Base-by-base conservation (phyloP, 1,140 invertebrate species). In the Andricus grossulariae region DNA sequence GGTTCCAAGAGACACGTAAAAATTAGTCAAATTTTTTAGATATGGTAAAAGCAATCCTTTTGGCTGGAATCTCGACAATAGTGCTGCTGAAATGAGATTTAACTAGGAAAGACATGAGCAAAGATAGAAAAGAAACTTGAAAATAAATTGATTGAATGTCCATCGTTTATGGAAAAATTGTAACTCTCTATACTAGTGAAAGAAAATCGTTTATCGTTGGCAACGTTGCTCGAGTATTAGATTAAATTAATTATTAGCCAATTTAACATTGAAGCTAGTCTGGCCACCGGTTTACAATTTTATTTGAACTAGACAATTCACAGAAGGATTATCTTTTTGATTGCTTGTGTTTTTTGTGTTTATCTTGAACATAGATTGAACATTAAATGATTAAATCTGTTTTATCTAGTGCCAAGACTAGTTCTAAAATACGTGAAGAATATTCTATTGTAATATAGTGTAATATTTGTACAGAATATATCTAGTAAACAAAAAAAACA, bases 391-490 rank as follows among this genome's bases (percentile, higher is more conserved):
- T 13, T 16, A 66, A 66, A 39, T 7, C 21, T 11, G 32, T 66
- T 5, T 60, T 32, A 25, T 19, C 52, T 54, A 45, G 25, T 66
- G 60, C 60, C 15, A 66, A 66, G 39, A 66, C 39, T 39, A 8
- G 13, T n/a, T 32, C 13, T 16, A 8, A n/a, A 8, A 25, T 11
- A 60, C n/a, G 39, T 39, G 16, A 55, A 55, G 18, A 55, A 11
- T 55, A 19, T 55, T 19, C 54, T 55, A 21, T 57, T 57, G 13
- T 66, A n/a, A 66, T 39, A 66, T 66, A 66, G 60, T 66, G 60
- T 66, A 32, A 60, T 12, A 66, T 66, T 16, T 66, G 25, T 45
- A 66, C 25, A n/a, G 21, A 16, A 66, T 39, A 66, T 66, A n/a
- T 25, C 39, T 45, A 32, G 4, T 32, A 66, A 15, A 6, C 7